phyloP scores from a whole-genome alignment of 2,113 vertebrate species.

The Lota lota region DNA sequence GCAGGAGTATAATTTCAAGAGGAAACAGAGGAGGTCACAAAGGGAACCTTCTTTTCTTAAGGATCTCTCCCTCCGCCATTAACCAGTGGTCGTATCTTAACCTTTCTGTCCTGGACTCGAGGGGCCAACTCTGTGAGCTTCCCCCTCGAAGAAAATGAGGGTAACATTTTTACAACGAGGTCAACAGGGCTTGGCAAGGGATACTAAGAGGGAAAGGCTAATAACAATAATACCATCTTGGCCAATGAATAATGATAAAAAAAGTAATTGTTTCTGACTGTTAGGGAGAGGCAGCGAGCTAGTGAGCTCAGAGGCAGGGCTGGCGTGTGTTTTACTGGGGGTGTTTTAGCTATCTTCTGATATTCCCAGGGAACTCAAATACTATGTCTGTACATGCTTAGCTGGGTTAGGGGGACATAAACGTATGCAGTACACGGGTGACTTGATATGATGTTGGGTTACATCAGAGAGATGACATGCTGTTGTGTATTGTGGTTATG shows the following conservation, averaged over 20 bases:
- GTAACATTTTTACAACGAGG: constrained; percentile 65
- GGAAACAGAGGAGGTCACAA: constrained; percentile 59
- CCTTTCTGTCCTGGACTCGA: constrained; percentile 58
- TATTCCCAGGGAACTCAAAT: constrained; percentile 66
- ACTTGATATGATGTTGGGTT: constrained; percentile 9
- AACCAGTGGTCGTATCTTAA: constrained; percentile 59
- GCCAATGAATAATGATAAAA: constrained; percentile 60
- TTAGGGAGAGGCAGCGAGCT: constrained; percentile 47
- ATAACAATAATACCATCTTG: constrained; percentile 63
- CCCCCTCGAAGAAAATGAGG: constrained; percentile 59
- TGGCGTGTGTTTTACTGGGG: constrained; percentile 59
- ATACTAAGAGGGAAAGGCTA: constrained; percentile 48
- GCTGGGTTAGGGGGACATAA: constrained; percentile 28
- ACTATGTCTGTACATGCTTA: constrained; percentile 45
- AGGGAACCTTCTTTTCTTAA: constrained; percentile 63
- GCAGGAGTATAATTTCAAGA: constrained; percentile 28
- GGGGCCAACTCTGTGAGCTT: constrained; percentile 33
- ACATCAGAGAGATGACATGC: constrained; percentile 28
- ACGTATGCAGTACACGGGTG: not conserved
- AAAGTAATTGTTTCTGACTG: constrained; percentile 12
- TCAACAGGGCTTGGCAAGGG: constrained; percentile 57
- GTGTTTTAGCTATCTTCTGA: constrained; percentile 55
- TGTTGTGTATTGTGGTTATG: constrained; percentile 11
- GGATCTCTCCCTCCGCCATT: constrained; percentile 61
- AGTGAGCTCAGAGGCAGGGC: constrained; percentile 56